phyloP scores from a whole-genome alignment of 2,797 vertebrate genomes.

The Trachurus trachurus region DNA sequence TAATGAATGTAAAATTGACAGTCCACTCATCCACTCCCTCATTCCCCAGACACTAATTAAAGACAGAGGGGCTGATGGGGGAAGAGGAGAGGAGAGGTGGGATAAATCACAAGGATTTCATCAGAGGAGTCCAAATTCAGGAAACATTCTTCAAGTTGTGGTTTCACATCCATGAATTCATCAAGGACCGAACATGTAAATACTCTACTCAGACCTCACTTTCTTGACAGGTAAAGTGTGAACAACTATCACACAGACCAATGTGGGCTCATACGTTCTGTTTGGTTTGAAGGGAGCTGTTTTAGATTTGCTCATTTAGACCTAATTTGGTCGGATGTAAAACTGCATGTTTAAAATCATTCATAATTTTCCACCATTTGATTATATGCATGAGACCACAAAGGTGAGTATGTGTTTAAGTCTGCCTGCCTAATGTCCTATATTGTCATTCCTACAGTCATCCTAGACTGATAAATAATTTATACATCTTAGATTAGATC shows the following conservation, averaged over 20 bases:
- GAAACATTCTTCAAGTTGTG: slow-evolving; percentile 75
- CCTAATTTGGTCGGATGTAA: slow-evolving; percentile 12
- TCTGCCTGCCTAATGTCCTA: slow-evolving; percentile 47
- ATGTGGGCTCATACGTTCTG: neutral
- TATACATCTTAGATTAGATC: slow-evolving; percentile 85
- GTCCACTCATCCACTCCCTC: slow-evolving; percentile 84
- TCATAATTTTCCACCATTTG: slow-evolving; percentile 12
- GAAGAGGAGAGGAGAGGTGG: slow-evolving; percentile 56
- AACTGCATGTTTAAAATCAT: slow-evolving; percentile 33
- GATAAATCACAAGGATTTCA: slow-evolving; percentile 78
- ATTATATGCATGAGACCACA: slow-evolving; percentile 45
- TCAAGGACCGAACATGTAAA: slow-evolving; percentile 69
- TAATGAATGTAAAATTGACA: slow-evolving; percentile 86
- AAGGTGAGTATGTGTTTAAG: slow-evolving; percentile 51
- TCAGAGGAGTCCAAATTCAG: slow-evolving; percentile 73
- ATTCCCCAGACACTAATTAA: slow-evolving; percentile 89
- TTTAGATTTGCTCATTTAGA: neutral
- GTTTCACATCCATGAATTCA: slow-evolving; percentile 72
- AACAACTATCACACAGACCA: slow-evolving; percentile 21
- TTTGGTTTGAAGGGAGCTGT: slow-evolving; percentile 11
- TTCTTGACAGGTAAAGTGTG: slow-evolving; percentile 7
- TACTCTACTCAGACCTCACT: slow-evolving; percentile 32
- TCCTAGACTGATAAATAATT: slow-evolving; percentile 86
- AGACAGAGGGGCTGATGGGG: slow-evolving; percentile 75
- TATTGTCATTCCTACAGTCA: slow-evolving; percentile 85